phyloP scores from a whole-genome alignment of 1,140 invertebrate species.

The Xylocopa sonorina region DNA sequence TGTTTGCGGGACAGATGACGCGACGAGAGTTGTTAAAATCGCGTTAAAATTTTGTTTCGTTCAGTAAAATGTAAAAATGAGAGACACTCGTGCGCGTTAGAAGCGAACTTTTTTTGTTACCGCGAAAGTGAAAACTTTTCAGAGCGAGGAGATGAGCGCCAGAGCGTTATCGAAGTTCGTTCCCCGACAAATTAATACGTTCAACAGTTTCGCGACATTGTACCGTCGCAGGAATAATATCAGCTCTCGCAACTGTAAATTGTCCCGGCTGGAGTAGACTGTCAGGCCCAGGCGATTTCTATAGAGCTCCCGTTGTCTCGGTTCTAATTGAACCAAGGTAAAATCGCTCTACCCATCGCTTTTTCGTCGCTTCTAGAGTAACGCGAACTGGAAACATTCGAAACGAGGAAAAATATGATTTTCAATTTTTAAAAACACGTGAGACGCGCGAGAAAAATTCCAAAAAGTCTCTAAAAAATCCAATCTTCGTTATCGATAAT shows the following conservation, averaged over 20 bases:
- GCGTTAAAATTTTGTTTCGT: too few relatives aligned
- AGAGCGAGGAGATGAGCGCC: too few relatives aligned
- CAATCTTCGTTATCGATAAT: too few relatives aligned
- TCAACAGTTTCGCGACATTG: background rate
- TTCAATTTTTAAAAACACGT: background rate
- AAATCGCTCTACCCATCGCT: background rate
- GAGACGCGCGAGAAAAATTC: too few relatives aligned
- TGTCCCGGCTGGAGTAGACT: slow-evolving; percentile 12
- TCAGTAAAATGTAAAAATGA: too few relatives aligned
- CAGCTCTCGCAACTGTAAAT: slow-evolving; percentile 11
- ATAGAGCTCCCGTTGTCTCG: slow-evolving; percentile 15
- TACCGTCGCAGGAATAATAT: background rate
- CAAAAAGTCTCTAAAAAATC: too few relatives aligned
- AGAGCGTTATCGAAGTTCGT: background rate
- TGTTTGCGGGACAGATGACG: too few relatives aligned
- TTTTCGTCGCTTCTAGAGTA: background rate
- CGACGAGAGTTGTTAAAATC: too few relatives aligned
- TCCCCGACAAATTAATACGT: background rate
- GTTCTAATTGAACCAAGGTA: slow-evolving; percentile 18
- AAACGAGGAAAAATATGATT: background rate
- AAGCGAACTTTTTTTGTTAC: too few relatives aligned
- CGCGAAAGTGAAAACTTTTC: too few relatives aligned
- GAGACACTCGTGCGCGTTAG: too few relatives aligned
- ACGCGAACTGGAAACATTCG: background rate
- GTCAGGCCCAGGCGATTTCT: slow-evolving; percentile 27